phyloP scores from a whole-genome alignment of 2,113 vertebrate genomes.

The Origma solitaria region DNA sequence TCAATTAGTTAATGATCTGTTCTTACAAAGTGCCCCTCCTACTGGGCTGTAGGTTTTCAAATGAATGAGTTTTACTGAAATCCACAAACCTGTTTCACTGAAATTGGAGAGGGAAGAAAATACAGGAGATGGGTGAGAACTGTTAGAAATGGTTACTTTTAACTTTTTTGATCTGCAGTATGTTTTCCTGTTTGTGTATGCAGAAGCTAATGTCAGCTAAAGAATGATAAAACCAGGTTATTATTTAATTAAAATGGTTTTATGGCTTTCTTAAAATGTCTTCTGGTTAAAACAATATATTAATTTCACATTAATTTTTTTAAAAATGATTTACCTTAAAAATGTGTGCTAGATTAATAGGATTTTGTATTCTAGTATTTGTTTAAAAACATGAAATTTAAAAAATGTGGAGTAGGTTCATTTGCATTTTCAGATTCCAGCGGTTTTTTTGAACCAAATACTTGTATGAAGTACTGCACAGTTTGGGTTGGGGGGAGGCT shows the following conservation, averaged over 20 bases:
- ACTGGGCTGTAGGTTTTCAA: not conserved
- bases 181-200: not conserved
- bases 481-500: not conserved
- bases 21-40: conserved; percentile 25
- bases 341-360: not conserved
- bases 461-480: not conserved
- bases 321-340: not conserved
- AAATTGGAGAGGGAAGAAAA: conserved; percentile 19
- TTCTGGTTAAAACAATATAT: not conserved
- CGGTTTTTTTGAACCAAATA: not conserved
- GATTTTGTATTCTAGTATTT: not conserved
- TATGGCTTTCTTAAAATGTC: not conserved
- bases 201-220: not conserved
- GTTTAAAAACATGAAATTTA: not conserved
- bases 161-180: not conserved
- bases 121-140: conserved; percentile 52
- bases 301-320: not conserved
- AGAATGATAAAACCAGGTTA: not conserved
- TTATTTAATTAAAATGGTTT: not conserved
- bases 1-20: not conserved
- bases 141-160: not conserved
- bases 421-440: not conserved
- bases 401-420: not conserved
- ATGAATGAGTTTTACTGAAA: conserved; percentile 30
- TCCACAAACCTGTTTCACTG: not conserved